Evolutionary conservation across 2,888 invertebrate species (phyloP).

Genomic region (Microplitis deprimator): DNA sequence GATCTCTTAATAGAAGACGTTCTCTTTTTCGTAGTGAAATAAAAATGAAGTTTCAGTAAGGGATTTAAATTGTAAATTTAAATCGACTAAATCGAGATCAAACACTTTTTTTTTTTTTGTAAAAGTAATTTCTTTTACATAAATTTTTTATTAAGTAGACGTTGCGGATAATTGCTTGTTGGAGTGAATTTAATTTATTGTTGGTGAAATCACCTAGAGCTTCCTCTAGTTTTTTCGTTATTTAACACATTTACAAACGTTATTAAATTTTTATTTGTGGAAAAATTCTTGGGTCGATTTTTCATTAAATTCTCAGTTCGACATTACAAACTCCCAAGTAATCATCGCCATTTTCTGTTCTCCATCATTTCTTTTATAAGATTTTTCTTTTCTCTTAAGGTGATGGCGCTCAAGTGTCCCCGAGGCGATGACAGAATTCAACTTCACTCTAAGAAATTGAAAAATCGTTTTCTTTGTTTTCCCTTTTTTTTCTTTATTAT

Average conservation of each 20-base stretch:
- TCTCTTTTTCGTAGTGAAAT: neutral
- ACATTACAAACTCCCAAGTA: conserved; percentile 14
- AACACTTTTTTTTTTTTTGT: neutral
- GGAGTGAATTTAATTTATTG: neutral
- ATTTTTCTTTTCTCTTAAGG: conserved; percentile 7
- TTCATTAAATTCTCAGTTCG: neutral
- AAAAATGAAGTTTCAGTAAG: neutral
- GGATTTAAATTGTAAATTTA: neutral
- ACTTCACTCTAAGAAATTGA: conserved; percentile 24
- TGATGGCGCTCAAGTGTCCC: conserved; percentile 6
- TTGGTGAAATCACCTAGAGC: neutral
- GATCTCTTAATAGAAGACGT: neutral
- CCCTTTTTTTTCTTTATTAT: neutral
- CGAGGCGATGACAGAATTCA: conserved; percentile 9
- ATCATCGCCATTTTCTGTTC: conserved; percentile 16
- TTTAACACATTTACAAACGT: conserved; percentile 4
- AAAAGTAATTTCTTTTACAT: neutral
- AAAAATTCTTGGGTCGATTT: neutral
- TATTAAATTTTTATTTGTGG: conserved; percentile 6
- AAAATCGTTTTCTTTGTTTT: conserved; percentile 24
- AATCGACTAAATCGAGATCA: neutral
- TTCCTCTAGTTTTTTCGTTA: neutral
- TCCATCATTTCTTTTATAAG: conserved; percentile 9
- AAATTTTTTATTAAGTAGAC: neutral
- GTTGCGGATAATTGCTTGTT: neutral